Evolutionary conservation across 37 sponge, comb jelly and placozoan genomes (phyloP).

Genomic region (Haliclona indistincta): DNA sequence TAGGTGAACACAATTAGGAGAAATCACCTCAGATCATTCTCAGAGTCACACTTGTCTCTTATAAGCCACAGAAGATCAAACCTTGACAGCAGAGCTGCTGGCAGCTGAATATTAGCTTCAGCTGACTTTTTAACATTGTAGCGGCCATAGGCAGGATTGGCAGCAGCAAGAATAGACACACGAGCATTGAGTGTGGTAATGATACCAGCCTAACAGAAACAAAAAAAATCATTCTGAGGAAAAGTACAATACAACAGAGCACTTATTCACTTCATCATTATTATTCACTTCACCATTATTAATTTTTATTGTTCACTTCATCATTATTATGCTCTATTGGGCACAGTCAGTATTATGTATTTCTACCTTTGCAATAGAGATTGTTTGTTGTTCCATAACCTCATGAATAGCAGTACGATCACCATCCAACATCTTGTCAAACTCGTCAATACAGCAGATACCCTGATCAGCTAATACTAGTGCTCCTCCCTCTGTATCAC

Average conservation of each 20-base stretch:
- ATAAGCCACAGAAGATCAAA: conserved; percentile 99
- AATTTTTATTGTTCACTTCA: too few relatives aligned
- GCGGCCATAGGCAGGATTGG: conserved; percentile 97
- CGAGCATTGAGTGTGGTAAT: conserved; percentile 96
- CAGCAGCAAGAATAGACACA: conserved; percentile 97
- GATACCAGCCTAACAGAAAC: conserved; percentile 81
- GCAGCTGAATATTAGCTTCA: conserved; percentile 97
- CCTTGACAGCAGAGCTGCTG: conserved; percentile 96
- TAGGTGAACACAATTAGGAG: neutral
- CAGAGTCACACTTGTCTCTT: conserved; percentile 94
- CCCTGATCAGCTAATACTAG: conserved; percentile 98
- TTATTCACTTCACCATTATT: too few relatives aligned
- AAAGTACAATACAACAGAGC: neutral
- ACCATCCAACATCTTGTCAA: conserved; percentile 98
- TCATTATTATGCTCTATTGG: too few relatives aligned
- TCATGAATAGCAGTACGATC: conserved; percentile 98
- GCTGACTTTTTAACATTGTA: conserved; percentile 98
- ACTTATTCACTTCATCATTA: too few relatives aligned
- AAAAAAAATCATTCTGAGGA: neutral
- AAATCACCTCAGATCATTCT: conserved; percentile 82
- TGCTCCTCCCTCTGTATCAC: conserved; percentile 89
- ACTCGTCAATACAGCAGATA: conserved; percentile 98
- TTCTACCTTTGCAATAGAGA: conserved; percentile 97
- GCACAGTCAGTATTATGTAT: too few relatives aligned
- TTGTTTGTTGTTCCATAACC: conserved; percentile 99